Conservation (phyloP, 2,888 invertebrate species). For the Rosalia funebris region DNA sequence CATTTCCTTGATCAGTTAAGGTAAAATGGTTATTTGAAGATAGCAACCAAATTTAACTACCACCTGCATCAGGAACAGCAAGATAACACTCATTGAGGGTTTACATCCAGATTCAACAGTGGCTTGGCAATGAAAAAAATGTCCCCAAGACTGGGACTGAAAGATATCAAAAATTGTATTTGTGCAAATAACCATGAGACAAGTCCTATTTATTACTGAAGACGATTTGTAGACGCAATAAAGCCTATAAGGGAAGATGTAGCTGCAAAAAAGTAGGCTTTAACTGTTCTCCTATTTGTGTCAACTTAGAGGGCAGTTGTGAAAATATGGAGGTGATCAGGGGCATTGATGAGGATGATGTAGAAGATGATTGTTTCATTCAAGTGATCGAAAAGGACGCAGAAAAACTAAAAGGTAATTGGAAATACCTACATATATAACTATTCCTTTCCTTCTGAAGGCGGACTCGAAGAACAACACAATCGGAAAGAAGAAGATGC, state of each 20-base stretch:
- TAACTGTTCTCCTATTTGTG: background rate
- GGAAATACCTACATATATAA: background rate
- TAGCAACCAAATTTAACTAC: no score
- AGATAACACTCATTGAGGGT: no score
- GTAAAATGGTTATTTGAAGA: no score
- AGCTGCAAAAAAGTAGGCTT: background rate
- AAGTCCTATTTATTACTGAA: no score
- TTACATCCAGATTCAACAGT: no score
- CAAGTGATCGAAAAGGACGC: background rate
- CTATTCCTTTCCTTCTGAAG: background rate
- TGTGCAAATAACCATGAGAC: no score
- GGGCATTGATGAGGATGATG: background rate
- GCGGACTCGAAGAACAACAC: background rate
- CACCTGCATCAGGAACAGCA: no score
- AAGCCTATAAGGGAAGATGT: background rate
- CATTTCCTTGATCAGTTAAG: no score
- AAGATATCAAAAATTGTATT: no score
- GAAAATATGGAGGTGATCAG: background rate
- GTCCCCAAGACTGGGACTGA: no score
- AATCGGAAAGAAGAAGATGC: background rate
- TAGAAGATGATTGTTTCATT: background rate
- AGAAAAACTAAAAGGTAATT: background rate
- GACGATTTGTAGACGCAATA: background rate
- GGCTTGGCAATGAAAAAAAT: no score
- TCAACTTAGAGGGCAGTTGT: background rate